These are phyloP conservation scores for Nineta flava DNA, from an alignment of 2,888 invertebrate species.

Conservation along the genomic window DNA sequence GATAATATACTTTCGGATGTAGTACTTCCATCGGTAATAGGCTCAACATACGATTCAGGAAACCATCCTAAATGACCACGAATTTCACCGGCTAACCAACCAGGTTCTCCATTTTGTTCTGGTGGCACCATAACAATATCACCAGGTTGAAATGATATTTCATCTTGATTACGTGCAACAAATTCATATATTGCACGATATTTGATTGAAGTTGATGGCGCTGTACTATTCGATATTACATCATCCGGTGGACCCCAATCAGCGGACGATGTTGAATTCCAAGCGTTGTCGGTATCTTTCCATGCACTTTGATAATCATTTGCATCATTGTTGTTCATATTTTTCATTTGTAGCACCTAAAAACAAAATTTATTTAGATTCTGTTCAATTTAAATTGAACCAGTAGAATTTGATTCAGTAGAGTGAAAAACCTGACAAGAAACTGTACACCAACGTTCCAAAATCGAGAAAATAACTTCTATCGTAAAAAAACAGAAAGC, in stretches of 20 bases:
- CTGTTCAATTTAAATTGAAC: no score
- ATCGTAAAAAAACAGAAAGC: no score
- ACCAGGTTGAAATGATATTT: slow-evolving; percentile 84
- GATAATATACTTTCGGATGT: slow-evolving; percentile 28
- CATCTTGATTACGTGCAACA: slow-evolving; percentile 79
- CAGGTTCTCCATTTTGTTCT: slow-evolving; percentile 81
- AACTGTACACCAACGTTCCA: no score
- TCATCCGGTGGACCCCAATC: slow-evolving; percentile 30
- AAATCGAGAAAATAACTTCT: no score
- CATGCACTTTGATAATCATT: slow-evolving; percentile 36
- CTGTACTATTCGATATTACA: slow-evolving; percentile 21
- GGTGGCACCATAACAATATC: slow-evolving; percentile 72
- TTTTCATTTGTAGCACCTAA: slow-evolving; percentile 35
- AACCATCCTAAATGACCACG: slow-evolving; percentile 91
- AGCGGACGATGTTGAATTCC: slow-evolving; percentile 31
- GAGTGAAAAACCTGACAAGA: no score
- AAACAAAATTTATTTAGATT: slow-evolving; percentile 1
- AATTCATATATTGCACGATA: slow-evolving; percentile 92
- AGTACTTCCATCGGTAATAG: slow-evolving; percentile 34
- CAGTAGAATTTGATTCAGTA: no score
- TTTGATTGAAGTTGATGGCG: slow-evolving; percentile 36
- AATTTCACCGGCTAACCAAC: slow-evolving; percentile 91
- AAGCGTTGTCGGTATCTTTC: slow-evolving; percentile 35
- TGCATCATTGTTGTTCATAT: slow-evolving; percentile 18
- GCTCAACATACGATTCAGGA: slow-evolving; percentile 88